Base-by-base conservation (phyloP, 2,113 vertebrate species). In the Upupa epops region DNA sequence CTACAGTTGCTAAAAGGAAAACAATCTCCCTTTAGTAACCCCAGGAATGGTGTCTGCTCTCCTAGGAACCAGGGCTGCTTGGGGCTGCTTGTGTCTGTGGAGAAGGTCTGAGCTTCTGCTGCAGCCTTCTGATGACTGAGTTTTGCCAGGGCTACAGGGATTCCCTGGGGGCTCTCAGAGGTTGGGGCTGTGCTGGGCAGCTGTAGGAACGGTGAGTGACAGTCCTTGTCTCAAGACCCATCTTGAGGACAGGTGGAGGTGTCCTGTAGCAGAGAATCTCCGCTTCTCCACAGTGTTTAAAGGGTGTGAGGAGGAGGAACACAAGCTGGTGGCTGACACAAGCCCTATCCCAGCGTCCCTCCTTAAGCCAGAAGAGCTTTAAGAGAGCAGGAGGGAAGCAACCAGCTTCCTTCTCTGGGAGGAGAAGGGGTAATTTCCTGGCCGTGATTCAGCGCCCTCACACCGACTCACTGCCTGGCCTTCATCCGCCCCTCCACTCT, bases 1-100 rank as follows among this genome's bases (percentile, higher is more conserved):
- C 79, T 92, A 86, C 83, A 66, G 51, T 80, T 76, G 83, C 88
- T 70, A 86, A 40, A 94, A 80, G 79, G 87, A 76, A 89, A 93
- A 94, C 90, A 51, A 22, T 76, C 69, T 91, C 60, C 61, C 25
- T 85, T 90, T 94, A 91, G 88, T 70, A 65, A 70, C 46, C 36
- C 34, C 2, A 1, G 73, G 94, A 83, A 80, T 29, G 68, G 46
- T 34, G 48, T n/a, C 72, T 92, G 64, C 51, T 85, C 42, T 66
- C 59, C 85, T 63, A 59, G n/a, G 69, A 93, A 66, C 10, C 22
- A 88, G 28, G 9, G 55, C 29, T 51, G 60, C 68, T 63, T 13
- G 26, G 55, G 56, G 66, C 68, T 89, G 66, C 68, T 89, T 3
- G 1, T 34, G 65, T 29, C 49, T 64, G 0, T 7, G 55, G 36